A percentile compares a stretch with the other conserved stretches of the same genome.
phyloP scores from a whole-genome alignment of 2,113 vertebrate genomes.

The Drymodes brunneopygia region DNA sequence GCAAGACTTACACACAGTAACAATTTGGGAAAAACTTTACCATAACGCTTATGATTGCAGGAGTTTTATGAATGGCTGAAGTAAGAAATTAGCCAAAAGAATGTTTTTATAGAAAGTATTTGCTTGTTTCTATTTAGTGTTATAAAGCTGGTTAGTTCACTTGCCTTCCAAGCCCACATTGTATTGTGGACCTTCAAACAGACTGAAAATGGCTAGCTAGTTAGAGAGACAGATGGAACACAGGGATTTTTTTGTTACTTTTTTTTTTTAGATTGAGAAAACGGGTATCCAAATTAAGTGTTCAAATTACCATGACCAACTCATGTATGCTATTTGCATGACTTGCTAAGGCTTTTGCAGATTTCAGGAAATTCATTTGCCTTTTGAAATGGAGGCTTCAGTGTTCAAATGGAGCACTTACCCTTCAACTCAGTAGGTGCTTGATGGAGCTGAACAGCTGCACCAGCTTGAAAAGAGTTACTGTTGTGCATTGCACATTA shows the following conservation, averaged over 20 bases:
- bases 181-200: not conserved
- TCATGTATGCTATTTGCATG: not conserved
- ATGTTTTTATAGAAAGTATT: not conserved
- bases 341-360: slow-evolving; percentile 22
- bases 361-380: slow-evolving; percentile 55
- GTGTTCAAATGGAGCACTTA: slow-evolving; percentile 31
- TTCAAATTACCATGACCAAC: slow-evolving; percentile 1
- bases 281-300: not conserved
- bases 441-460: slow-evolving; percentile 63
- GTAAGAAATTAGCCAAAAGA: not conserved
- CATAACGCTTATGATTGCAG: not conserved
- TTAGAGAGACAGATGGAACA: not conserved
- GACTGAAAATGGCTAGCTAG: not conserved
- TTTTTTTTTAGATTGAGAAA: not conserved
- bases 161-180: not conserved
- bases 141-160: not conserved
- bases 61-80: not conserved
- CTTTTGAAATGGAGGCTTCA: slow-evolving; percentile 20
- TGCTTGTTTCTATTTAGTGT: not conserved
- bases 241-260: not conserved
- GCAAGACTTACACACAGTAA: not conserved
- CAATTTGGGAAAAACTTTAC: not conserved
- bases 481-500: slow-evolving; percentile 44
- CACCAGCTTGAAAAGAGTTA: slow-evolving; percentile 48
- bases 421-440: slow-evolving; percentile 66